Percentiles rank a stretch among this genome's conserved stretches.
phyloP scores from a whole-genome alignment of 2,797 vertebrate species.

The Orientallactaga sibirica region DNA sequence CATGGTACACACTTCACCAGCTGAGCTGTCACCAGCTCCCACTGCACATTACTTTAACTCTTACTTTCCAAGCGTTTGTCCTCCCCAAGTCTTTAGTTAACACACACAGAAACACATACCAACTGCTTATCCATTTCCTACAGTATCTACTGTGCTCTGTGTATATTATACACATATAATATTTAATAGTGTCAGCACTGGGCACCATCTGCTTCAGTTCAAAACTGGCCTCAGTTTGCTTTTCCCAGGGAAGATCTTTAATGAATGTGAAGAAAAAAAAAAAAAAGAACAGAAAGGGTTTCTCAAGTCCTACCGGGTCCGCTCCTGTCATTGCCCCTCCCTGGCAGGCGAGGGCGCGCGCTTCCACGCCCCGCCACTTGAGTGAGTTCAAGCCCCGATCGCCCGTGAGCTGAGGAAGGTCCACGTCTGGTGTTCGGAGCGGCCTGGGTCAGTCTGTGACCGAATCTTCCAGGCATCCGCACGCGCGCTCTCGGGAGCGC shows the following conservation, averaged over 20 bases:
- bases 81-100: not conserved
- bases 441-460: not conserved
- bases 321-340: not conserved
- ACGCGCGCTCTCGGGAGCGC: not conserved
- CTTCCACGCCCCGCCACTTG: not conserved
- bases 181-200: not conserved
- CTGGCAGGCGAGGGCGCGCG: not conserved
- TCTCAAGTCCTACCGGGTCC: not conserved
- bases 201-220: not conserved
- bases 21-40: too few relatives aligned
- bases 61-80: not conserved
- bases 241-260: not conserved
- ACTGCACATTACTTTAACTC: not conserved
- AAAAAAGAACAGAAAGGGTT: not conserved
- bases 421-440: not conserved
- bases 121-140: not conserved
- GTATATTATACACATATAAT: not conserved
- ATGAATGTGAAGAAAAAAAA: constrained; percentile 18
- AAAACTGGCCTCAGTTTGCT: not conserved
- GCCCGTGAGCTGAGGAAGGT: not conserved
- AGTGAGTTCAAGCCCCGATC: not conserved
- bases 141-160: too few relatives aligned
- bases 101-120: not conserved
- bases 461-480: not conserved
- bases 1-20: too few relatives aligned